Conservation (phyloP, 1,140 invertebrate species). For the Nymphalis io region DNA sequence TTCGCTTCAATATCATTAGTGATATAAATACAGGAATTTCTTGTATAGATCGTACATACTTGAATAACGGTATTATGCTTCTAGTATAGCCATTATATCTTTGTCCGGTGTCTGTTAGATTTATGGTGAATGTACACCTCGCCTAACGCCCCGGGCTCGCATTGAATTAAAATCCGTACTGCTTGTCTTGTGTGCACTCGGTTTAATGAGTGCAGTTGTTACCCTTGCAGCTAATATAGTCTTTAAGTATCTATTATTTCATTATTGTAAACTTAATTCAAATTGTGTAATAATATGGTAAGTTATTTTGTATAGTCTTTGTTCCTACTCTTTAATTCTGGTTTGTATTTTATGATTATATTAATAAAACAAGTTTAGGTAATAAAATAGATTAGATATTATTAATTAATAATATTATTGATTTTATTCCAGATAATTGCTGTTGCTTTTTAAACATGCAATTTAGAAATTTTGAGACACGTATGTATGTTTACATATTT, state of each 20-base stretch:
- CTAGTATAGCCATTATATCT: constrained; percentile 20
- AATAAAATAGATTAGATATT: too few species aligned
- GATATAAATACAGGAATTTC: neutral
- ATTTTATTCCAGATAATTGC: too few species aligned
- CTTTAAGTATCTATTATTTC: neutral
- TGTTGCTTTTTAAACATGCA: too few species aligned
- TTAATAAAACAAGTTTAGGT: too few species aligned
- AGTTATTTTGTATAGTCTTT: too few species aligned
- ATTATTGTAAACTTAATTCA: too few species aligned
- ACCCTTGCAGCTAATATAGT: neutral
- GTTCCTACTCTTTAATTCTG: too few species aligned
- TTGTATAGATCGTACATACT: constrained; percentile 6
- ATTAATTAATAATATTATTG: too few species aligned
- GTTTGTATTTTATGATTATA: too few species aligned
- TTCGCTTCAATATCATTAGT: neutral
- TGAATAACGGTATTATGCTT: constrained; percentile 8
- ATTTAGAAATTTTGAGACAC: too few species aligned
- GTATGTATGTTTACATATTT: too few species aligned
- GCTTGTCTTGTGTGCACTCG: constrained; percentile 21
- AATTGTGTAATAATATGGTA: too few species aligned
- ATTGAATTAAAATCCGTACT: constrained; percentile 30
- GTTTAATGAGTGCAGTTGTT: constrained; percentile 26
- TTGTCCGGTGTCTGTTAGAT: constrained; percentile 28
- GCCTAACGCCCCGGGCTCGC: constrained; percentile 25
- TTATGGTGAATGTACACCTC: constrained; percentile 30